These are phyloP conservation scores for Spheniscus humboldti DNA, from an alignment of 2,797 vertebrate species.

Conservation along the genomic window DNA sequence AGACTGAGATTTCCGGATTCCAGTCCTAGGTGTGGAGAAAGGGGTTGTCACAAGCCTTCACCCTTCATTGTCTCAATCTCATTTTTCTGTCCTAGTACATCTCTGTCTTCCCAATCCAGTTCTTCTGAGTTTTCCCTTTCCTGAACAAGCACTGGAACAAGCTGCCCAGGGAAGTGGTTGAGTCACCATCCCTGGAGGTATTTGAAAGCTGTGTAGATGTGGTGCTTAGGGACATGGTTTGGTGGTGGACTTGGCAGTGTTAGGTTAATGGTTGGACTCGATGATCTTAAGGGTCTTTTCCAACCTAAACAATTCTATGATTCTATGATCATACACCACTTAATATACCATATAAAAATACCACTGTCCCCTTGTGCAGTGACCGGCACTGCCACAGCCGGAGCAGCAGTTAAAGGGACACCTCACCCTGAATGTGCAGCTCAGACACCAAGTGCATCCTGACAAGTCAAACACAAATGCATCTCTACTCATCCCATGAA, in stretches of 20 bases:
- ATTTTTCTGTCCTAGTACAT: background rate
- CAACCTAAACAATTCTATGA: background rate
- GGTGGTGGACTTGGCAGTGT: background rate
- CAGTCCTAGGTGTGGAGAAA: background rate
- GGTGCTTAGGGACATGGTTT: background rate
- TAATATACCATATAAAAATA: background rate
- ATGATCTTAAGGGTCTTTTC: background rate
- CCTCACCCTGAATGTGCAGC: background rate
- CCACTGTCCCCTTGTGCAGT: background rate
- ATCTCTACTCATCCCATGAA: background rate
- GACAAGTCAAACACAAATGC: background rate
- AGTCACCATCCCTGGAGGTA: background rate
- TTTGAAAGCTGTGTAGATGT: background rate
- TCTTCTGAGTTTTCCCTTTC: background rate
- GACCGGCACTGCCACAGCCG: fast-evolving
- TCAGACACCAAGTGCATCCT: background rate
- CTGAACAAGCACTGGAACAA: background rate
- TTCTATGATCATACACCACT: background rate
- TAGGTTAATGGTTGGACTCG: background rate
- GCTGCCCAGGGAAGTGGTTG: background rate
- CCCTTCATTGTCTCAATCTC: background rate
- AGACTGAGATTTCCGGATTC: background rate
- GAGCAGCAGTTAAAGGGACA: background rate
- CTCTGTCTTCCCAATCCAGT: background rate
- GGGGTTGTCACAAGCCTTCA: background rate